Conservation (phyloP, 2,113 vertebrate species). For the Acrocephalus kingi region DNA sequence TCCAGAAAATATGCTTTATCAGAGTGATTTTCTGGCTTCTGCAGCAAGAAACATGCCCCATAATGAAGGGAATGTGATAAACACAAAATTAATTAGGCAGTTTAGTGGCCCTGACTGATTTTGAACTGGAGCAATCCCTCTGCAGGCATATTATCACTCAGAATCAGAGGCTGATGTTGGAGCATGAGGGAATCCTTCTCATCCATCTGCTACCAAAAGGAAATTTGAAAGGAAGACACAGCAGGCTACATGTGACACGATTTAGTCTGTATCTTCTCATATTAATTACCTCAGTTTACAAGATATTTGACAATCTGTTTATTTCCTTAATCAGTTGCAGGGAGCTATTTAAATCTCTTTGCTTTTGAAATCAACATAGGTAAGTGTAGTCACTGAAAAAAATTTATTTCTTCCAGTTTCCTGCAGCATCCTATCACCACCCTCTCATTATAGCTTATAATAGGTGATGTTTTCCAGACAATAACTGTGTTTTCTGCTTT, state of each 20-base stretch:
- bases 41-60: neutral
- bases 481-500: neutral
- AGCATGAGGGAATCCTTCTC: neutral
- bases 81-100: rapidly evolving
- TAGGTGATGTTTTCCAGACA: neutral
- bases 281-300: neutral
- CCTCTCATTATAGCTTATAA: neutral
- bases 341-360: neutral
- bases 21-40: neutral
- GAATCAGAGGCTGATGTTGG: neutral
- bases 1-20: neutral
- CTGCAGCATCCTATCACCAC: neutral
- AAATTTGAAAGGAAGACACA: neutral
- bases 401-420: neutral
- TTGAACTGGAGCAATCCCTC: neutral
- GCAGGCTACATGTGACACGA: neutral
- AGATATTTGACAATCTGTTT: neutral
- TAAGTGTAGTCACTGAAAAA: neutral
- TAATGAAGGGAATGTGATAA: neutral
- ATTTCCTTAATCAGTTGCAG: neutral
- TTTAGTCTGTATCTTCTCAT: neutral
- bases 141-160: neutral
- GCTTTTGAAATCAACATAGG: neutral
- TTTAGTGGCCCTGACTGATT: neutral
- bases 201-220: neutral